Conservation (phyloP, 2,888 invertebrate species). For the Pteria penguin region DNA sequence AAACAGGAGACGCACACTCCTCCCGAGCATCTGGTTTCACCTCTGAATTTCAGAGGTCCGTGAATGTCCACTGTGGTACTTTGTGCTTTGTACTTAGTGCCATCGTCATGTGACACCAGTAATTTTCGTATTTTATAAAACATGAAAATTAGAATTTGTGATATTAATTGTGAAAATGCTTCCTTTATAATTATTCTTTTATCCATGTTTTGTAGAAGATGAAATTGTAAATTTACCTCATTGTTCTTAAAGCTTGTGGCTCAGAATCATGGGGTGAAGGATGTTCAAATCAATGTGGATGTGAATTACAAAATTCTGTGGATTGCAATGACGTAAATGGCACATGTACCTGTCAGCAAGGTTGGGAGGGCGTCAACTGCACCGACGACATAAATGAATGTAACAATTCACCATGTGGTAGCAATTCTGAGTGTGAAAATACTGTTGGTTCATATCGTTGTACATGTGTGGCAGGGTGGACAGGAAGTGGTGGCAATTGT, state of each 20-base stretch:
- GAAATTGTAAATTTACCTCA: too few species aligned
- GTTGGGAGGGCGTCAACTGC: slow-evolving; percentile 82
- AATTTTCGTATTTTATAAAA: too few species aligned
- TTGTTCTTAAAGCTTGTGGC: slow-evolving; percentile 84
- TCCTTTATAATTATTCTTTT: too few species aligned
- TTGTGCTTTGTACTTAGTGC: too few species aligned
- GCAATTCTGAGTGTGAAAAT: not conserved
- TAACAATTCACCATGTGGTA: not conserved
- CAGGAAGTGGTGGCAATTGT: not conserved
- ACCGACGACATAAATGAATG: slow-evolving; percentile 28
- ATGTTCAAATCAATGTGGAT: slow-evolving; percentile 81
- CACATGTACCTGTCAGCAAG: slow-evolving; percentile 89
- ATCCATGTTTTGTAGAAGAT: too few species aligned
- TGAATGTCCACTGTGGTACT: too few species aligned
- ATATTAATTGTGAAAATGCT: too few species aligned
- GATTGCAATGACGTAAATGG: slow-evolving; percentile 71
- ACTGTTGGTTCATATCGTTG: slow-evolving; percentile 19
- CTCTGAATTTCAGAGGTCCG: too few species aligned
- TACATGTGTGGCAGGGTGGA: slow-evolving; percentile 10
- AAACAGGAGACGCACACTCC: too few species aligned
- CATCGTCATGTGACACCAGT: too few species aligned
- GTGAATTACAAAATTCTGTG: slow-evolving; percentile 63
- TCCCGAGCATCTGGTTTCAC: too few species aligned
- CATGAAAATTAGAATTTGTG: too few species aligned
- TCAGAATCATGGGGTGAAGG: slow-evolving; percentile 81